Evolutionary conservation across 2,797 vertebrate species (phyloP), one percentile per base, ranked within the genome.

Genomic region (Tinamus major): DNA sequence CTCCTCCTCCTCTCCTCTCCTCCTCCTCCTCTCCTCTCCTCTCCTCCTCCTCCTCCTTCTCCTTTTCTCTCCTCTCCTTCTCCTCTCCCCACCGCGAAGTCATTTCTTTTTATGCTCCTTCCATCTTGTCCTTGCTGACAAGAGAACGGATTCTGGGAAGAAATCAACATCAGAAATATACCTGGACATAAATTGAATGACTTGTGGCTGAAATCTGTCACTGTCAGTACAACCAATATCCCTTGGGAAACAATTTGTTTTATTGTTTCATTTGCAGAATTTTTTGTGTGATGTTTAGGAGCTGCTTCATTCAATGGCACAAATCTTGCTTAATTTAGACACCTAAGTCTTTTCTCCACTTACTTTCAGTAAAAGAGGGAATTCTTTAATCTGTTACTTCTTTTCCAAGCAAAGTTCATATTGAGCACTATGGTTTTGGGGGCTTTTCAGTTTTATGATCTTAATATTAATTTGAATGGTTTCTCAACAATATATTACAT

Each of bases 401-500:
- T 93, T 94, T 72, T 77, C 31, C 35, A 88, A 39, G 35, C 39
- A 90, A 74, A 79, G 69, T 14, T 15, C 44, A 4, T 26, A 51
- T 58, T 76, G 29, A 26, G 29, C 21, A 77, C 13, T 27, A 21
- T 3, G 7, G 10, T 49, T 83, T 24, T 70, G 59, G 14, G 20
- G 14, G 20, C 33, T 81, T 88, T 94, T 91, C 48, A 69, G 46
- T 65, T 92, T 93, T 87, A 69, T 53, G 59, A 84, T 26, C 20
- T 20, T 93, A 86, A 16, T 29, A 69, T 13, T 44, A 69, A 67
- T 74, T 79, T 9, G 55, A 2, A 76, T 74, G 88, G 20, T 59
- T 69, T 46, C 42, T 77, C 51, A 89, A 42, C 21, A 81, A 35
- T 21, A 65, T n/a, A n/a, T 16, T 49, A 33, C 46, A 33, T 46